Evolutionary conservation across 2,113 vertebrate genomes (phyloP), one percentile per base, ranked within the genome.

Genomic region (Pollachius pollachius): DNA sequence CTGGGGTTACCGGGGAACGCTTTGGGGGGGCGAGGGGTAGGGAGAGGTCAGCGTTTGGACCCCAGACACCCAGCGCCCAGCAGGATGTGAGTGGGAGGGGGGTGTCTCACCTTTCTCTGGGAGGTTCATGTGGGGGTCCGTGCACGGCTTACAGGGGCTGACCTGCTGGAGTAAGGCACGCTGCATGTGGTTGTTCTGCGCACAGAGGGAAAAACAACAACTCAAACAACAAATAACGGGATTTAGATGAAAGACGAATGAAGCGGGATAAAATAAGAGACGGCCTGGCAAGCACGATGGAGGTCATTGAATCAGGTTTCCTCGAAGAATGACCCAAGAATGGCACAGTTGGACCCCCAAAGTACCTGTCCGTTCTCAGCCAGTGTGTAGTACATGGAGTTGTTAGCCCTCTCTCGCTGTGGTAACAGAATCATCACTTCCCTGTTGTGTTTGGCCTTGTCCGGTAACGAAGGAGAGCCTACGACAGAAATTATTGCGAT

Each of bases 391-490:
- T 96, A 98, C 94, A 96, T 93, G 83, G 95, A 93, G 37, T 95
- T 97, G 92, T 92, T 95, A 1, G 92, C 93, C 52, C 96, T 92
- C 78, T 98, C 96, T 18, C 96, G 93, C 63, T 96, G 94, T 13
- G 94, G 81, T 5, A 97, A 85, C 89, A 98, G 76, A 86, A 97
- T 93, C 94, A 97, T 94, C 88, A 96, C 91, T 85, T 98, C 96
- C 76, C 95, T 89, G 88, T 94, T 93, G 77, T 96, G 95, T 82
- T 95, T 94, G 86, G 96, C 94, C 89, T 97, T 97, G 91, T 98
- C 96, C 69, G 96, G 96, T 85, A 98, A 92, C 85, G 96, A 97
- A 67, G 96, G 96, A 88, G 96, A 98, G 75, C 96, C 96, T 98
- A 91, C 41, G 87, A 88, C 19, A 57, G 5, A 57, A 57, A 57